Evolutionary conservation across 1,140 invertebrate genomes (phyloP), one percentile per base, ranked within the genome.

Genomic region (Cataglyphis hispanica): DNA sequence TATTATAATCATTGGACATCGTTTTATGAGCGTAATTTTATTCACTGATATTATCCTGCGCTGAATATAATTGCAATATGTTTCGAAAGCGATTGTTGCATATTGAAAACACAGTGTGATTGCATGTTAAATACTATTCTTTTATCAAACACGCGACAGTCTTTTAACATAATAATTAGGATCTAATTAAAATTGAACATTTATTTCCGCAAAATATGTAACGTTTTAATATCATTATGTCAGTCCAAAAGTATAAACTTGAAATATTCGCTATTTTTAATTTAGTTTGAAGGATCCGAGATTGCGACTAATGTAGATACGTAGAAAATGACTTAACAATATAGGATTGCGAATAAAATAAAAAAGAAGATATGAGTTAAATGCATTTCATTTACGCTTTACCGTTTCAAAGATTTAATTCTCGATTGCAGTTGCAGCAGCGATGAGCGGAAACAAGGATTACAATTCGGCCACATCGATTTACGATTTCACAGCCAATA

Each of bases 401-500:
- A 64, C 6, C n/a, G 40, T 25, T 22, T n/a, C 22, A 6, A 67
- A 11, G 50, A 43, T 56, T 63, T 43, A 76, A 72, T 22, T 1
- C 1, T 72, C 8, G 3, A 78, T 89, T 85, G 50, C 66, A 89
- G 88, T 87, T 86, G 58, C 89, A 87, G 86, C 84, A 91, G 72
- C 77, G 22, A 95, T 95, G 94, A 95, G 92, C 76, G 93, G 92
- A 91, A 95, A 94, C 78, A 66, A 89, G 64, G 95, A 96, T 93
- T 96, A 95, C 92, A 97, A 97, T 93, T 96, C 96, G 89, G 97
- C 97, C 8, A 95, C 92, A 85, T 97, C 97, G 43, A 96, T 98
- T 53, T 98, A 98, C 92, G 97, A 98, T 75, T 98, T 98, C 91
- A 96, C 95, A 34, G 97, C 96, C 0, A 96, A 96, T 76, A 96